phyloP scores from a whole-genome alignment of 2,888 invertebrate species.

The Tiphia femorata region DNA sequence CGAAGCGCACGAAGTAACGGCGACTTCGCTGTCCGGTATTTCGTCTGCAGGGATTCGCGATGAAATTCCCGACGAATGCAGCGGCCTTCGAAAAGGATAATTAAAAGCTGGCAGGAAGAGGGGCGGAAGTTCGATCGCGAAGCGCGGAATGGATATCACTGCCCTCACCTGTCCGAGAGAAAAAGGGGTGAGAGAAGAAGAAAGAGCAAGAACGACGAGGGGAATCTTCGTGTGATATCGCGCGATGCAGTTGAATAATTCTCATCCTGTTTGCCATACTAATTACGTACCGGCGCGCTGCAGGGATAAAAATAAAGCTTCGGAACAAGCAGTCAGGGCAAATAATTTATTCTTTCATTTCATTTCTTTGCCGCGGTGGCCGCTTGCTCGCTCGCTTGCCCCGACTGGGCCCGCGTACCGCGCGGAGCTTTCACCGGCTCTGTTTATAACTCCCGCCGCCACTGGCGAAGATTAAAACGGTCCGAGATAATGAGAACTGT shows the following conservation, averaged over 20 bases:
- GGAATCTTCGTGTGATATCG: slow-evolving; percentile 20
- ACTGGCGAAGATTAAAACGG: slow-evolving; percentile 58
- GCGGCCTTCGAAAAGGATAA: not conserved
- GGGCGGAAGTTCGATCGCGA: not conserved
- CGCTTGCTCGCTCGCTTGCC: not conserved
- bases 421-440: slow-evolving; percentile 28
- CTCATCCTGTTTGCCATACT: slow-evolving; percentile 28
- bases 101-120: slow-evolving; percentile 9
- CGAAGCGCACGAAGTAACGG: no score
- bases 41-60: no score
- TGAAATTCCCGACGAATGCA: no score
- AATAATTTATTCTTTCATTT: slow-evolving; percentile 59
- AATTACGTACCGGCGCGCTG: slow-evolving; percentile 30
- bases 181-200: not conserved
- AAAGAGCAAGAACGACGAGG: not conserved
- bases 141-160: not conserved
- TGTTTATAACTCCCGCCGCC: slow-evolving; percentile 51
- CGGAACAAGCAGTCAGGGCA: slow-evolving; percentile 31
- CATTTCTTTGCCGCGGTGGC: slow-evolving; percentile 42
- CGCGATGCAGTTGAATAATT: slow-evolving; percentile 21
- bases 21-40: no score
- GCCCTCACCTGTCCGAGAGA: no score
- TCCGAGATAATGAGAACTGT: slow-evolving; percentile 58
- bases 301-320: slow-evolving; percentile 30
- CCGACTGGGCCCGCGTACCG: slow-evolving; percentile 17